phyloP scores from a whole-genome alignment of 2,888 invertebrate species.

The Andrena praecox region DNA sequence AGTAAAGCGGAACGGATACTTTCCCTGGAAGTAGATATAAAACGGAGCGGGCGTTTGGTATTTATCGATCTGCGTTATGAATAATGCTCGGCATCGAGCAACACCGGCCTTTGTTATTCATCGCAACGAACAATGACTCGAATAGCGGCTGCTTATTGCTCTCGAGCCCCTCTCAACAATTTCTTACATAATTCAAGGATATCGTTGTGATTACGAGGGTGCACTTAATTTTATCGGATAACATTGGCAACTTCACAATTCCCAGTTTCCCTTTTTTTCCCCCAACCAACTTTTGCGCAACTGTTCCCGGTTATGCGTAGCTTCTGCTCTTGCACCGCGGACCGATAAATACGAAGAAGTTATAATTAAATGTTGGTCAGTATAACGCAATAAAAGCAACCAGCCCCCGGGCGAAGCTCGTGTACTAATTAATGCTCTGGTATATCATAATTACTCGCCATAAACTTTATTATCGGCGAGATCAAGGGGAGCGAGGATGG shows the following conservation, averaged over 20 bases:
- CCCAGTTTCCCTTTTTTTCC: neutral
- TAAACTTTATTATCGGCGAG: slow-evolving; percentile 25
- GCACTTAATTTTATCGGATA: neutral
- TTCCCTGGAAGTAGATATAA: slow-evolving; percentile 51
- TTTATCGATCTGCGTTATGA: slow-evolving; percentile 66
- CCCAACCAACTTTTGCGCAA: slow-evolving; percentile 4
- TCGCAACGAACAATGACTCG: slow-evolving; percentile 22
- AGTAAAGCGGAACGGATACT: slow-evolving; percentile 54
- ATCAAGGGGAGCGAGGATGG: neutral
- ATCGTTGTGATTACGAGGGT: slow-evolving; percentile 8
- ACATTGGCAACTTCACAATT: neutral
- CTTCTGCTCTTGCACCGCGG: neutral
- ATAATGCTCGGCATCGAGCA: slow-evolving; percentile 47
- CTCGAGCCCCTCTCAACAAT: slow-evolving; percentile 7
- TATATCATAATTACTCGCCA: slow-evolving; percentile 16
- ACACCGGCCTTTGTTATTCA: slow-evolving; percentile 33
- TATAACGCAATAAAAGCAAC: slow-evolving; percentile 21
- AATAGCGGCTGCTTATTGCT: slow-evolving; percentile 33
- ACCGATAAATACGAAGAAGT: slow-evolving; percentile 28
- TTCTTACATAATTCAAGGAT: slow-evolving; percentile 23
- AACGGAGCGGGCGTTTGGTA: slow-evolving; percentile 35
- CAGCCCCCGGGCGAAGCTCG: slow-evolving; percentile 16
- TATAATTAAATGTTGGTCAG: slow-evolving; percentile 34
- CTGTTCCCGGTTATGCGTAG: neutral
- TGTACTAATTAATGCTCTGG: slow-evolving; percentile 40